Conservation (phyloP, 2,113 vertebrate species). For the Siniperca chuatsi region DNA sequence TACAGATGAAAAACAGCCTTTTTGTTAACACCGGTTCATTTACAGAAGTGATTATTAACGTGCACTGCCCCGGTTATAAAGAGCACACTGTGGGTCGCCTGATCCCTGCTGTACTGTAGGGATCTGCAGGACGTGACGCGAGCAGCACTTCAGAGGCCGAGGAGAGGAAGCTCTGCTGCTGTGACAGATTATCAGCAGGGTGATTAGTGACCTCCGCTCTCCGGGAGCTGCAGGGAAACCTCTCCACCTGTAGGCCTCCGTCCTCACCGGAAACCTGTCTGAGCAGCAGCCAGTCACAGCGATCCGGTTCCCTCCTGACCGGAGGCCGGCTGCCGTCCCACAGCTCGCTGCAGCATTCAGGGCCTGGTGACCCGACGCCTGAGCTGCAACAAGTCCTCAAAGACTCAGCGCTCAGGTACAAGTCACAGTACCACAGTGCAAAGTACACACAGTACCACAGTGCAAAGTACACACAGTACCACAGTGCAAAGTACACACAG, state of each 20-base stretch:
- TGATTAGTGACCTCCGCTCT: no score
- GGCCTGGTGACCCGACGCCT: background rate
- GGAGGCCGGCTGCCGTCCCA: background rate
- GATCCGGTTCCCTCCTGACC: background rate
- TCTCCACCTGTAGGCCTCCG: no score
- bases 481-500: no score
- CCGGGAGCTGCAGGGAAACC: no score
- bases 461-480: no score
- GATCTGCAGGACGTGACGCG: conserved; percentile 6
- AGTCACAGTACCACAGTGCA: background rate
- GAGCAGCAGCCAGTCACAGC: conserved; percentile 7
- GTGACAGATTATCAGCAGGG: no score
- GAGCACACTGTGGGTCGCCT: background rate
- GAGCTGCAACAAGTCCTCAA: background rate
- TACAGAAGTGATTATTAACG: no score
- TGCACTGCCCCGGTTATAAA: background rate
- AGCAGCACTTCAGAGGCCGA: background rate
- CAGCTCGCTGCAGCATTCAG: background rate
- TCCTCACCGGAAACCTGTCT: conserved; percentile 19
- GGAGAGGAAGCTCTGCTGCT: no score
- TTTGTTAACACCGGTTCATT: no score
- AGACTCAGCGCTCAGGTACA: background rate
- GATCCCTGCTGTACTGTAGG: background rate
- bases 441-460: background rate
- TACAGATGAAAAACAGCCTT: no score